Evolutionary conservation across 2,888 invertebrate species (phyloP).

Genomic region (Eurytoma californica): DNA sequence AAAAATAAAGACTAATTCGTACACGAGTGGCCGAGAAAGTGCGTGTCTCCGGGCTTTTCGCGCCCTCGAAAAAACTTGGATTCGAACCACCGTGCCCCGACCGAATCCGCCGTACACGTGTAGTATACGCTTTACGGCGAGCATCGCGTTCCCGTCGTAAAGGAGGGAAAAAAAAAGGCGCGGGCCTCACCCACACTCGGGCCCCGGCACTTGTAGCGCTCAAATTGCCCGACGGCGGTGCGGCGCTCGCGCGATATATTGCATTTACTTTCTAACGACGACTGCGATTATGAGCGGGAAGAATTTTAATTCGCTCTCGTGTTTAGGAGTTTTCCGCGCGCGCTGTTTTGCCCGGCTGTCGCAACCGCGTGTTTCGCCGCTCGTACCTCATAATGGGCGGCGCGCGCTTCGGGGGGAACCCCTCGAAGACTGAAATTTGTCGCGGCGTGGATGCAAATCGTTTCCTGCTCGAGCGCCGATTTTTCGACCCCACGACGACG

Average conservation of each 20-base stretch:
- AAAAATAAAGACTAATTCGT: too few species aligned
- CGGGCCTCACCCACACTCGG: too few species aligned
- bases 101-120: too few species aligned
- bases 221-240: background rate
- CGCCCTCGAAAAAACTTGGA: too few species aligned
- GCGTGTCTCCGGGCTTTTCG: too few species aligned
- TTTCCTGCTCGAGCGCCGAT: slow-evolving; percentile 10
- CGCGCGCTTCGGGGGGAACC: too few species aligned
- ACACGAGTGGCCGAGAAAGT: too few species aligned
- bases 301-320: slow-evolving; percentile 48
- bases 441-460: slow-evolving; percentile 9
- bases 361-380: background rate
- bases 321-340: slow-evolving; percentile 11
- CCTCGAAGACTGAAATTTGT: background rate
- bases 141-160: too few species aligned
- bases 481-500: background rate
- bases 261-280: slow-evolving; percentile 49
- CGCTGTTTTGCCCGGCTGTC: slow-evolving; percentile 3
- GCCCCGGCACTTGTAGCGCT: slow-evolving; percentile 12
- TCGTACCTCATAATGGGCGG: too few species aligned
- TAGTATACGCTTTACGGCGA: too few species aligned
- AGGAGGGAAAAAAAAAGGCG: too few species aligned
- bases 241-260: slow-evolving; percentile 36
- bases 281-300: slow-evolving; percentile 38
- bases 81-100: too few species aligned